Evolutionary conservation across 2,888 invertebrate genomes (phyloP), one percentile per base, ranked within the genome.

Genomic region (Tachystola acroxantha): DNA sequence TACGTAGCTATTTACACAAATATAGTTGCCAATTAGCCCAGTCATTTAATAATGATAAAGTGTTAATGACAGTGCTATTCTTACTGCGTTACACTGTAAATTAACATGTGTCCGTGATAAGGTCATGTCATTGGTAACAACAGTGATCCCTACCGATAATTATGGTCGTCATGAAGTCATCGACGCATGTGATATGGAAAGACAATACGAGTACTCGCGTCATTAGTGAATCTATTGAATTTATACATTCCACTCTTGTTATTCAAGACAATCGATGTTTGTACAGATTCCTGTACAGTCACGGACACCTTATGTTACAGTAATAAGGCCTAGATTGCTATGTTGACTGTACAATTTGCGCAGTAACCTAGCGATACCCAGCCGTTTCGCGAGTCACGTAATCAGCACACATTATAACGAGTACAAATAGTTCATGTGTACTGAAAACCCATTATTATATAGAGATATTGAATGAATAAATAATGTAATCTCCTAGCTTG

Each of bases 261-360:
- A 67, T 73, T 70, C 69, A 59, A 57, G 48, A 45, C 48, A 64
- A 71, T 65, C 62, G 60, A 64, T 80, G 66, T 81, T 85, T 81
- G 64, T 65, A 71, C 76, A 81, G 76, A 74, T 78, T 79, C 73
- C 56, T 48, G 16, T 16, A n/a, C 6, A 16, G 16, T n/a, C n/a
- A 6, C 16, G 16, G 16, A 3, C 16, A 16, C 16, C 16, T 16
- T 6, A n/a, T n/a, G n/a, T n/a, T n/a, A n/a, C n/a, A n/a, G n/a
- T n/a, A n/a, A n/a, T n/a, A n/a, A n/a, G n/a, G n/a, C n/a, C n/a
- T n/a, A n/a, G n/a, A n/a, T n/a, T n/a, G n/a, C n/a, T n/a, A n/a
- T n/a, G n/a, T n/a, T n/a, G n/a, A n/a, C n/a, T n/a, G 49, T 57
- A 64, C 57, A 64, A 70, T 72, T 64, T 82, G 77, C 86, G 81